Conservation (phyloP, 1,140 invertebrate species). For the Papilio machaon region DNA sequence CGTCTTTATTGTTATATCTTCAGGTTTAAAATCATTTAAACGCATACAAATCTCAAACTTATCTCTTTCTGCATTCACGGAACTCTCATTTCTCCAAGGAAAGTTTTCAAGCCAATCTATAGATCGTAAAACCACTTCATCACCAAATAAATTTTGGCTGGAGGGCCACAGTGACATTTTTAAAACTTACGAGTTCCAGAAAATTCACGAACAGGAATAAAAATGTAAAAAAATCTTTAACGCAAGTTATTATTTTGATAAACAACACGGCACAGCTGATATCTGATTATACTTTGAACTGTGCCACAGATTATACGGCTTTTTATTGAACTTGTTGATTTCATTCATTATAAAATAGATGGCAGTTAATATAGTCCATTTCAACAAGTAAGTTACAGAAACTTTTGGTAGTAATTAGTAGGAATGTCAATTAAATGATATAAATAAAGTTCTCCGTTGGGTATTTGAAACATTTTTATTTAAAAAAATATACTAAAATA, state of each 20-base stretch:
- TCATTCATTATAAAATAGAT: not conserved
- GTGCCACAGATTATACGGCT: not conserved
- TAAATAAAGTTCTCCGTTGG: not conserved
- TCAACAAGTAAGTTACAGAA: too few relatives aligned
- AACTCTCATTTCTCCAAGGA: conserved; percentile 64
- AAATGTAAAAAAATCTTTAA: not conserved
- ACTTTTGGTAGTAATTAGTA: not conserved
- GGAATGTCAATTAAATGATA: not conserved
- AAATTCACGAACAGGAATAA: conserved; percentile 40
- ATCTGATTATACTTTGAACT: conserved; percentile 15
- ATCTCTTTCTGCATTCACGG: conserved; percentile 56
- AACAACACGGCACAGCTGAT: conserved; percentile 45
- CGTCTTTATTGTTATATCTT: conserved; percentile 93
- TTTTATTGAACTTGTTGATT: not conserved
- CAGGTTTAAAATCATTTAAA: conserved; percentile 91
- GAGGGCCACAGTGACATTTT: conserved; percentile 56
- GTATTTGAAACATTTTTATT: not conserved
- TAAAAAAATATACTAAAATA: not conserved
- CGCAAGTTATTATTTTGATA: conserved; percentile 34
- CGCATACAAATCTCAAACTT: conserved; percentile 86
- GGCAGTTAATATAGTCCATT: too few relatives aligned
- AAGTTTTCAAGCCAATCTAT: conserved; percentile 72
- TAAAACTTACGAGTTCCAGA: conserved; percentile 47
- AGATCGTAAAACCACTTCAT: conserved; percentile 65
- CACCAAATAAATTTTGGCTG: conserved; percentile 56